phyloP scores from a whole-genome alignment of 2,888 invertebrate species.

The Microdon myrmicae region DNA sequence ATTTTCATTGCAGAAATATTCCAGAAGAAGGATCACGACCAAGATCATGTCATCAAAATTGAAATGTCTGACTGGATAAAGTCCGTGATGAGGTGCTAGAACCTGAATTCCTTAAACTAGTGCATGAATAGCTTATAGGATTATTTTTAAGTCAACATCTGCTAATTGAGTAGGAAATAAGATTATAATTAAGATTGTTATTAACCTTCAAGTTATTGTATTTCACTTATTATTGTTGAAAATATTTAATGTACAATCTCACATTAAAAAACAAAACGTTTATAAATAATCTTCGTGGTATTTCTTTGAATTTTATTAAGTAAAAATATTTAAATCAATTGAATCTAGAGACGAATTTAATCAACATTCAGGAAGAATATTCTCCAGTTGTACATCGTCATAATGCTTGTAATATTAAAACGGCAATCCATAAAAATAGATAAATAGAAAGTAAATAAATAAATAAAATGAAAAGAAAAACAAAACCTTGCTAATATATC shows the following conservation, averaged over 20 bases:
- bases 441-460: no score
- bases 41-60: conserved; percentile 83
- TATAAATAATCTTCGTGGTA: conserved; percentile 9
- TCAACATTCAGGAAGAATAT: no score
- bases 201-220: conserved; percentile 16
- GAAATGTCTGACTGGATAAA: conserved; percentile 76
- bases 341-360: no score
- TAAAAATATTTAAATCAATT: no score
- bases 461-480: no score
- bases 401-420: no score
- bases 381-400: no score
- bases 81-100: conserved; percentile 63
- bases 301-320: conserved; percentile 13
- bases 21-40: conserved; percentile 81
- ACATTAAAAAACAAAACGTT: conserved; percentile 1
- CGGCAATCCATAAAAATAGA: no score
- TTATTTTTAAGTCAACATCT: conserved; percentile 13
- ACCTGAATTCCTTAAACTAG: conserved; percentile 16
- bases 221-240: conserved; percentile 28
- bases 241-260: conserved; percentile 8
- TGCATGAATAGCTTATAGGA: conserved; percentile 11
- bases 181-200: conserved; percentile 45
- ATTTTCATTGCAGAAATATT: conserved; percentile 71
- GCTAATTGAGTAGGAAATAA: conserved; percentile 7
- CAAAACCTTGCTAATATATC: no score